These are phyloP conservation scores for Hartigia nigra DNA, from an alignment of 2,888 invertebrate species.

Conservation along the genomic window DNA sequence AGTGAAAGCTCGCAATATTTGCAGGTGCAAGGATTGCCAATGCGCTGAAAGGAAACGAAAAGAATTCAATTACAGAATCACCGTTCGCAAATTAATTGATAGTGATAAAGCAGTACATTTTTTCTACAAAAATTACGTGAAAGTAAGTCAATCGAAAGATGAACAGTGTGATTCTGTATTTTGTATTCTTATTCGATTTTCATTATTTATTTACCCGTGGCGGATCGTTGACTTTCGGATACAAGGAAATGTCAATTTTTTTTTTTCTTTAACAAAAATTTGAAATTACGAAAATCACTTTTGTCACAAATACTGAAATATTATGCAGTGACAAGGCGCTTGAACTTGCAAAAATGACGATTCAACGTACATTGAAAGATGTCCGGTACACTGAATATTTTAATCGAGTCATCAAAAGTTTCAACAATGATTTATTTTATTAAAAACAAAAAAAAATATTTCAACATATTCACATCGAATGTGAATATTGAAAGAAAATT, in stretches of 20 bases:
- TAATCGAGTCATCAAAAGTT: background rate
- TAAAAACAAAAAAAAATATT: too few relatives aligned
- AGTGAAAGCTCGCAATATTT: background rate
- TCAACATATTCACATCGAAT: too few relatives aligned
- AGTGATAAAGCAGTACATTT: background rate
- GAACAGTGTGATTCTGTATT: background rate
- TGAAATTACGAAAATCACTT: background rate
- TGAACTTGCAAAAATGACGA: too few relatives aligned
- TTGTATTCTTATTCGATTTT: background rate
- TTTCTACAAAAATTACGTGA: background rate
- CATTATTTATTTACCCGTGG: background rate
- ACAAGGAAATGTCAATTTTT: background rate
- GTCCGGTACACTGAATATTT: background rate
- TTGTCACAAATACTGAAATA: too few relatives aligned
- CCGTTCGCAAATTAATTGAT: background rate
- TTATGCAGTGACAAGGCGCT: too few relatives aligned
- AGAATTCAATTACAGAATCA: background rate
- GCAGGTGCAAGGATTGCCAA: slow-evolving; percentile 34
- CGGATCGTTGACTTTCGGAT: background rate
- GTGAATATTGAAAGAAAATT: background rate
- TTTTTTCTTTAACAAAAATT: too few relatives aligned
- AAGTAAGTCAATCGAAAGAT: background rate
- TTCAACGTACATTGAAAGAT: background rate
- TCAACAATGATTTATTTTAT: too few relatives aligned
- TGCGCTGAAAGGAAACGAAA: slow-evolving; percentile 36